phyloP scores from a whole-genome alignment of 2,797 vertebrate genomes.

The Argya squamiceps region DNA sequence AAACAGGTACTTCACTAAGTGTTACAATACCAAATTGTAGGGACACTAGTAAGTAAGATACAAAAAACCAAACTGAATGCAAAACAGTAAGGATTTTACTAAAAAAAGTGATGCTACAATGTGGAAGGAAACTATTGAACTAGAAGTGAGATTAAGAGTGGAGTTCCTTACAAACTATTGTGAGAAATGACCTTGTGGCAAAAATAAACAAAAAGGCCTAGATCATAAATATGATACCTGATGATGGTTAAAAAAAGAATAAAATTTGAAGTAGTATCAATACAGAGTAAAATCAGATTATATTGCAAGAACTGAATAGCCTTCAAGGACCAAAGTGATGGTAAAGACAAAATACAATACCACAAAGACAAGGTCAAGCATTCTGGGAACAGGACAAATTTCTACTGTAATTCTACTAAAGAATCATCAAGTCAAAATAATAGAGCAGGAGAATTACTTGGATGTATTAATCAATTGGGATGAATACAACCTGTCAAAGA shows the following conservation, averaged over 20 bases:
- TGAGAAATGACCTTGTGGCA: not conserved
- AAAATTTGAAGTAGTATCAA: not conserved
- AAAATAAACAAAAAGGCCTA: not conserved
- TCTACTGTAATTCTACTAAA: not conserved
- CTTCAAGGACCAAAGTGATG: not conserved
- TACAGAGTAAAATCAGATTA: not conserved
- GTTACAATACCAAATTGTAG: not conserved
- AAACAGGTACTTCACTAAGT: not conserved
- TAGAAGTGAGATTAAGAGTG: not conserved
- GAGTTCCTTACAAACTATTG: not conserved
- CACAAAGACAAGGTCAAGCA: conserved; percentile 2
- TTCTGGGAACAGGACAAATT: not conserved
- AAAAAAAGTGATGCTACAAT: not conserved
- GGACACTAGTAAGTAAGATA: not conserved
- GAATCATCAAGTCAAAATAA: not conserved
- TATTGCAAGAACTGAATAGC: not conserved
- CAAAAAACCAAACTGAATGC: not conserved
- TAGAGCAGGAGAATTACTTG: not conserved
- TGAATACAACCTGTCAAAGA: not conserved
- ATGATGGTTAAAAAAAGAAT: not conserved
- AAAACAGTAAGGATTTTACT: not conserved
- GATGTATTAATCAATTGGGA: not conserved
- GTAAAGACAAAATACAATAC: not conserved
- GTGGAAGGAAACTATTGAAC: not conserved
- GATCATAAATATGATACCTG: not conserved